A percentile compares a stretch with the other conserved stretches of the same genome.
Conservation (phyloP, 2,113 vertebrate genomes). For the Paradoxurus hermaphroditus region DNA sequence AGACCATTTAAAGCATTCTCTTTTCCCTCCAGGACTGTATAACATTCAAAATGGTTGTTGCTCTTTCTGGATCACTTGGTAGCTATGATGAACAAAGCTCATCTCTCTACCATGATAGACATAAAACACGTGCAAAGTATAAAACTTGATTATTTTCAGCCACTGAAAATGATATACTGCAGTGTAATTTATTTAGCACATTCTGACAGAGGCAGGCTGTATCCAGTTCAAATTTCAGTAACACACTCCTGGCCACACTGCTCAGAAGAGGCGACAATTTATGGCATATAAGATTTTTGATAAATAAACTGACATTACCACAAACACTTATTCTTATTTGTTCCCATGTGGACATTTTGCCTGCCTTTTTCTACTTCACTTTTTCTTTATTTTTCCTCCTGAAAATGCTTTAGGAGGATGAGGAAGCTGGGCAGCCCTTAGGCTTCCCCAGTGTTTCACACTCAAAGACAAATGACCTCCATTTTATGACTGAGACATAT, state of each 20-base stretch:
- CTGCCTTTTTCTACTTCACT: background rate
- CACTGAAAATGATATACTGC: background rate
- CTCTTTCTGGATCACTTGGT: background rate
- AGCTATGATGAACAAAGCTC: background rate
- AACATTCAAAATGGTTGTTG: background rate
- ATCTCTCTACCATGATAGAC: background rate
- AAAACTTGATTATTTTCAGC: background rate
- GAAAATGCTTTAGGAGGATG: background rate
- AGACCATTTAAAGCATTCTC: background rate
- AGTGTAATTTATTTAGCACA: background rate
- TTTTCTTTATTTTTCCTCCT: background rate
- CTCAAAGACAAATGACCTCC: background rate
- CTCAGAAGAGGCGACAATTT: background rate
- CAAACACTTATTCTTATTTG: background rate
- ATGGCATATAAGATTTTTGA: background rate
- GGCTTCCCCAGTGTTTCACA: background rate
- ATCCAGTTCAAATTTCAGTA: background rate
- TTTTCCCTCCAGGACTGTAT: background rate
- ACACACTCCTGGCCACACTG: background rate
- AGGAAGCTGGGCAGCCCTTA: background rate
- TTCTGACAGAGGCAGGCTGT: background rate
- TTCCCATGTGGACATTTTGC: background rate
- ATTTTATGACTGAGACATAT: background rate
- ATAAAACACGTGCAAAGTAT: background rate
- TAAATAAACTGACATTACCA: background rate